These are phyloP conservation scores for Bujurquina vittata DNA, from an alignment of 2,113 vertebrate genomes.

Conservation along the genomic window DNA sequence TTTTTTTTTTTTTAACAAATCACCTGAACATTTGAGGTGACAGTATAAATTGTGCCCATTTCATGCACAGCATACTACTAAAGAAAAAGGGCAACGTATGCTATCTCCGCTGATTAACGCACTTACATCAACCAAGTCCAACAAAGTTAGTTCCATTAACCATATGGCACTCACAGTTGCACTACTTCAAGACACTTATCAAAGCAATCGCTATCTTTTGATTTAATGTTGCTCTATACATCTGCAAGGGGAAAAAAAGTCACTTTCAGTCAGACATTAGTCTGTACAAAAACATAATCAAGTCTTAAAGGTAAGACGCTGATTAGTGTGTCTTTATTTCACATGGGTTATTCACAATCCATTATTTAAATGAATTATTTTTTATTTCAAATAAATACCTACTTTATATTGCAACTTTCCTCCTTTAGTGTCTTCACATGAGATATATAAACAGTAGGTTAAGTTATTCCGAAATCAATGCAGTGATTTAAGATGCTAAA, in stretches of 20 bases:
- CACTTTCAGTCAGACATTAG: slow-evolving; percentile 65
- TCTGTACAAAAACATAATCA: slow-evolving; percentile 65
- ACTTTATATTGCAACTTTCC: slow-evolving; percentile 65
- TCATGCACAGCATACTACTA: slow-evolving; percentile 84
- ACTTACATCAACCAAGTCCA: slow-evolving; percentile 72
- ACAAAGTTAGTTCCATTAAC: slow-evolving; percentile 73
- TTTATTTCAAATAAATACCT: slow-evolving; percentile 55
- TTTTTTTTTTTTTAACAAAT: slow-evolving; percentile 82
- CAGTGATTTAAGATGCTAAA: slow-evolving; percentile 47
- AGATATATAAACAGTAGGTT: slow-evolving; percentile 47
- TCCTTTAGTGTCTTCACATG: slow-evolving; percentile 59
- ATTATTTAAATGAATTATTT: slow-evolving; percentile 30
- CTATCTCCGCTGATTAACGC: slow-evolving; percentile 76
- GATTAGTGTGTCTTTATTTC: slow-evolving; percentile 38
- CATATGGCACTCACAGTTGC: slow-evolving; percentile 72
- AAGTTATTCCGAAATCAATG: slow-evolving; percentile 35
- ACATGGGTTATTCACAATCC: slow-evolving; percentile 33
- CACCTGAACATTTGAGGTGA: slow-evolving; percentile 77
- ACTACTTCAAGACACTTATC: slow-evolving; percentile 75
- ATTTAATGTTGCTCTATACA: slow-evolving; percentile 39
- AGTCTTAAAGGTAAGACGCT: slow-evolving; percentile 29
- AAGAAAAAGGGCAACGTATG: slow-evolving; percentile 77
- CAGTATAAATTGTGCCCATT: slow-evolving; percentile 82
- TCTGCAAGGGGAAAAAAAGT: slow-evolving; percentile 13
- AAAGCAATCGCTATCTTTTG: slow-evolving; percentile 62